Percentiles rank a stretch among this genome's conserved stretches.
phyloP scores from a whole-genome alignment of 2,113 vertebrate species.

The Mellivora capensis region DNA sequence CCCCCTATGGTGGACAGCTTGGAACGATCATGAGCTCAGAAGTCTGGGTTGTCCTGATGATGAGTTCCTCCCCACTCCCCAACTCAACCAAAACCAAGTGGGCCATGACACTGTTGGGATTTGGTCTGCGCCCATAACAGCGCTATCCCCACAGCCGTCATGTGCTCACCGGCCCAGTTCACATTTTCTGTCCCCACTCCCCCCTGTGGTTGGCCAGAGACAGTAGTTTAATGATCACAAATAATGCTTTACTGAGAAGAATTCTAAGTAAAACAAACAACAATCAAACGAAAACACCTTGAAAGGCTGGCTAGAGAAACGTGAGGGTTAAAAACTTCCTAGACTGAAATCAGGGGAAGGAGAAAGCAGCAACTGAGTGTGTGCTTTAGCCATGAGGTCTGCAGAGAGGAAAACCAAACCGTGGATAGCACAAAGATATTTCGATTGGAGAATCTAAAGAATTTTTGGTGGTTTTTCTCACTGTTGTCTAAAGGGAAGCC shows the following conservation, averaged over 20 bases:
- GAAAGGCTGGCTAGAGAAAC: not conserved
- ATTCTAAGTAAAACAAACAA: not conserved
- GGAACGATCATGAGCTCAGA: not conserved
- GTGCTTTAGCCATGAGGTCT: not conserved
- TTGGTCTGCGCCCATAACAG: not conserved
- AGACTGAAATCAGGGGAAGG: not conserved
- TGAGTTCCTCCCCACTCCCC: not conserved
- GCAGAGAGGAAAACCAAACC: not conserved
- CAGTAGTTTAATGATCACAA: not conserved
- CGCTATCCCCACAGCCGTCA: not conserved
- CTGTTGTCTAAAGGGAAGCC: conserved; percentile 1
- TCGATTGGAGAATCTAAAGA: not conserved
- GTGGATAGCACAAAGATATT: not conserved
- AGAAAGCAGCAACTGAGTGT: not conserved
- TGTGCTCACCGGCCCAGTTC: not conserved
- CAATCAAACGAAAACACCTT: not conserved
- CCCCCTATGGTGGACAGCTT: not conserved
- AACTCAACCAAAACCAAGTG: not conserved
- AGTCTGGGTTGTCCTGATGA: not conserved
- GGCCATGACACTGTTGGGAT: not conserved
- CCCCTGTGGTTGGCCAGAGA: not conserved
- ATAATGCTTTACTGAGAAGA: not conserved
- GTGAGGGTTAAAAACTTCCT: not conserved
- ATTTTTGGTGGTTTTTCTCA: not conserved
- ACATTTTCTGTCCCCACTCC: not conserved